Base-by-base conservation (phyloP, 2,888 invertebrate species). In the Drosophila nigricruria region DNA sequence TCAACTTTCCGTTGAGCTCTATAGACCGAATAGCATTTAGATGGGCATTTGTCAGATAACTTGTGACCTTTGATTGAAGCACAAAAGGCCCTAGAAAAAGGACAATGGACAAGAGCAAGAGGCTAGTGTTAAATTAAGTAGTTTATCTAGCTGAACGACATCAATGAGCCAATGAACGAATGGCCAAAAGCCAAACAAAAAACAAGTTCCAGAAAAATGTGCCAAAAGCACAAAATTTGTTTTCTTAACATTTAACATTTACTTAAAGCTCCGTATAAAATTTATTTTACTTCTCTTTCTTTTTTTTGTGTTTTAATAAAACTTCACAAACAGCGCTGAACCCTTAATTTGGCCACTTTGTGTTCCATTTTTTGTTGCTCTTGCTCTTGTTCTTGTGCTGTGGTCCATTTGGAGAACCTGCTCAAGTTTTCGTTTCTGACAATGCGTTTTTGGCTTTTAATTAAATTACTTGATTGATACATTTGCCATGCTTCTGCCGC, bases 11-110 rank as follows among this genome's bases (percentile, higher is more conserved):
- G n/a, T n/a, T 14, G 14, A 43, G 25, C n/a, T 8, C 47, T 5
- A 47, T 47, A 49, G 47, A 18, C 18, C 47, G 18, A 30, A 49
- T 49, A 43, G 56, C 75, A 45, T 87, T 90, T 76, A 89, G 88
- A 79, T 90, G 73, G 75, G 40, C 79, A 81, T 89, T 87, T 89
- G 77, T 73, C 77, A 77, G 87, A 89, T 89, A 83, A 62, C 79
- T 68, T 73, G 64, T 58, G 64, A 81, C 75, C 81, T 81, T 77
- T 87, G 87, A 87, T 79, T 76, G 69, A 57, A 72, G 58, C 77
- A 62, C 74, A 67, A 56, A 52, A 42, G 58, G 36, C 12, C 42
- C 40, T 14, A 9, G 0, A n/a, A 10, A 52, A 16, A 38, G 50
- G 58, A 64, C 65, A 60, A 67, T 57, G 50, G 45, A 18, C 43